Evolutionary conservation across 92 coral and sea anemone species (phyloP), one percentile per base, ranked within the genome.

Genomic region (Zoanthus solanderi): DNA sequence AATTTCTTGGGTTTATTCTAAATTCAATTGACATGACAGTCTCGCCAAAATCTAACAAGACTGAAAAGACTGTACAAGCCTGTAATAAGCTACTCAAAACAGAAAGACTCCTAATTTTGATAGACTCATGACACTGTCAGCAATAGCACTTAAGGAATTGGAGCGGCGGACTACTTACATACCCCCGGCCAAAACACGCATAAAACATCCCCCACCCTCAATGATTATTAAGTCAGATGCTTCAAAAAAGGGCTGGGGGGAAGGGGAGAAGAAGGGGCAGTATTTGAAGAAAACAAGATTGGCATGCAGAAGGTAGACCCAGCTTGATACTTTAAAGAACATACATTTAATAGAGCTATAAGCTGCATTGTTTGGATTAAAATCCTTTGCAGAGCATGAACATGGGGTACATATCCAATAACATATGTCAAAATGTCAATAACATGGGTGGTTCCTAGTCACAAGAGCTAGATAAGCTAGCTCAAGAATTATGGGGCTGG

Each of bases 191-290:
- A 74, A 53, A 29, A 85, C 56, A 71, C 47, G 28, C 7, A 88
- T 91, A 5, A 63, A 56, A 48, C 23, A 44, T 31, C 78, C 90
- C 18, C 14, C 83, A 66, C 91, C 89, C 14, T 76, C 58, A 32
- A 10, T 88, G n/a, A 29, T 53, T n/a, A 47, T 89, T 56, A 84
- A 86, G 48, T 84, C 95, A 14, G 92, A 87, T 89, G 92, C 94
- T n/a, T 89, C 94, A 66, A 76, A 86, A 77, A 73, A 31, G 63
- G 90, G 87, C 11, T 87, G 89, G 91, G 91, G 87, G 29, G 57
- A 73, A 5, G 72, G 72, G 11, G 4, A 31, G 32, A 45, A 60
- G 78, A 84, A 71, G 45, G 89, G 89, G 42, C 56, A 50, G 56
- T 50, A 50, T 11, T 50, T 50, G 56, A 50, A 50, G 9, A 7